A percentile compares a stretch with the other conserved stretches of the same genome.
Evolutionary conservation across 1,140 invertebrate species (phyloP).

Genomic region (Neodiprion virginianus): DNA sequence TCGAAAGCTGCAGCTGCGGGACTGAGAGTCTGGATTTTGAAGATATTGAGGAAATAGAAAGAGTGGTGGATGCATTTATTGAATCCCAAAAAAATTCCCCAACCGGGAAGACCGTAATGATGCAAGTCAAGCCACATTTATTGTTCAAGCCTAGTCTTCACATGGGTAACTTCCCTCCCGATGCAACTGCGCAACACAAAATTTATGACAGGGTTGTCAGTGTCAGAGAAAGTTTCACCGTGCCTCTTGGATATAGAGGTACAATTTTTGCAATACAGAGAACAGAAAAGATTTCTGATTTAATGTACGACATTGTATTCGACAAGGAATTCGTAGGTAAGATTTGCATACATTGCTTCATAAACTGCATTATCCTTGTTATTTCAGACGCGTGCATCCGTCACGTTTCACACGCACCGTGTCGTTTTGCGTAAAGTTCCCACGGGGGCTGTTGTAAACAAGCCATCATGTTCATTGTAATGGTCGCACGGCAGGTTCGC

Average conservation of each 20-base stretch:
- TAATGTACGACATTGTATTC: slow-evolving; percentile 78
- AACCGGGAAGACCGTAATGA: slow-evolving; percentile 65
- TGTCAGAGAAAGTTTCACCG: slow-evolving; percentile 73
- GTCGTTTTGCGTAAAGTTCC: no score
- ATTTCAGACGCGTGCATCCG: no score
- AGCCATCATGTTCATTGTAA: no score
- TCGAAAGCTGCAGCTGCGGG: slow-evolving; percentile 70
- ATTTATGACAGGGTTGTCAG: slow-evolving; percentile 87
- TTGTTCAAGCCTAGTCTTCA: slow-evolving; percentile 60
- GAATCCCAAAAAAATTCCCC: slow-evolving; percentile 28
- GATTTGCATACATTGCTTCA: neutral
- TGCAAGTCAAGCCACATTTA: slow-evolving; percentile 82
- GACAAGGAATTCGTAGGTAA: slow-evolving; percentile 72
- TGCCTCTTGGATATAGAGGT: slow-evolving; percentile 82
- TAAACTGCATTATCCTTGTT: neutral
- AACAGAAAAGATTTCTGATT: slow-evolving; percentile 59
- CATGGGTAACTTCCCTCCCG: slow-evolving; percentile 62
- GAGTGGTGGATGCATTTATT: slow-evolving; percentile 61
- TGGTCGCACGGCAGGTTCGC: no score
- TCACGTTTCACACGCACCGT: no score
- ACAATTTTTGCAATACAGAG: slow-evolving; percentile 78
- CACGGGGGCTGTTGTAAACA: no score
- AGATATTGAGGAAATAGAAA: slow-evolving; percentile 69
- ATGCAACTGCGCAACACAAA: slow-evolving; percentile 68
- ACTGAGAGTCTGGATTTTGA: slow-evolving; percentile 74